Conservation (phyloP, 2,797 vertebrate species). For the Neoniphon sammara region DNA sequence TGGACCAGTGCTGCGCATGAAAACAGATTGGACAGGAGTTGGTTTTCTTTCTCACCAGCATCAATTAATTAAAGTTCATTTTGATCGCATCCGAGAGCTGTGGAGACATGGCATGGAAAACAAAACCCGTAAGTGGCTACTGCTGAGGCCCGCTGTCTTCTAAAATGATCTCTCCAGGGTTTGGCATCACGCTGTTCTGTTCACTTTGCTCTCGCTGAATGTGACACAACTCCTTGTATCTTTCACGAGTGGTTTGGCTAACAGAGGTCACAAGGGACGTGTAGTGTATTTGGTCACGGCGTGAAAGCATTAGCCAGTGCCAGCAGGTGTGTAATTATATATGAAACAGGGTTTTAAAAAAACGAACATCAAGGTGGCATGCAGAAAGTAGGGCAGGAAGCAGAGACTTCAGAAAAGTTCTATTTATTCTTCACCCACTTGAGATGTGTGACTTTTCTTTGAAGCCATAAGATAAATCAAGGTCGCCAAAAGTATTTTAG, state of each 20-base stretch:
- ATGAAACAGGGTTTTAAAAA: slow-evolving; percentile 72
- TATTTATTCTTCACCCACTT: slow-evolving; percentile 76
- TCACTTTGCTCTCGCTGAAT: slow-evolving; percentile 46
- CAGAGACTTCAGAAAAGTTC: slow-evolving; percentile 68
- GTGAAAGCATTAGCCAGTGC: slow-evolving; percentile 70
- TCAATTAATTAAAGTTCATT: slow-evolving; percentile 24
- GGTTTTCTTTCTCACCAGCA: slow-evolving; percentile 12
- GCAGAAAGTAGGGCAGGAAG: slow-evolving; percentile 72
- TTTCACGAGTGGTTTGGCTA: slow-evolving; percentile 73
- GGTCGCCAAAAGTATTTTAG: slow-evolving; percentile 72
- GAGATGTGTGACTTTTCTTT: slow-evolving; percentile 69
- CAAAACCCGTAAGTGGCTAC: slow-evolving; percentile 39
- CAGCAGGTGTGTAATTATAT: slow-evolving; percentile 81
- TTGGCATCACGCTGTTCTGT: slow-evolving; percentile 28
- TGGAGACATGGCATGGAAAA: slow-evolving; percentile 27
- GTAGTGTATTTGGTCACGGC: slow-evolving; percentile 68
- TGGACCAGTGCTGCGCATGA: slow-evolving; percentile 9
- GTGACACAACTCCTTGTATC: slow-evolving; percentile 66
- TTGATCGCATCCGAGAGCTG: background rate
- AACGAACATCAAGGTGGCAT: slow-evolving; percentile 47
- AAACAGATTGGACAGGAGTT: background rate
- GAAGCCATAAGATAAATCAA: slow-evolving; percentile 66
- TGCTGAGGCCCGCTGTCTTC: slow-evolving; percentile 30
- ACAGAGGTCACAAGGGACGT: slow-evolving; percentile 72
- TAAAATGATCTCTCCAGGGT: slow-evolving; percentile 49